Base-by-base conservation (phyloP, 2,888 invertebrate species). In the Anthrax anthrax region DNA sequence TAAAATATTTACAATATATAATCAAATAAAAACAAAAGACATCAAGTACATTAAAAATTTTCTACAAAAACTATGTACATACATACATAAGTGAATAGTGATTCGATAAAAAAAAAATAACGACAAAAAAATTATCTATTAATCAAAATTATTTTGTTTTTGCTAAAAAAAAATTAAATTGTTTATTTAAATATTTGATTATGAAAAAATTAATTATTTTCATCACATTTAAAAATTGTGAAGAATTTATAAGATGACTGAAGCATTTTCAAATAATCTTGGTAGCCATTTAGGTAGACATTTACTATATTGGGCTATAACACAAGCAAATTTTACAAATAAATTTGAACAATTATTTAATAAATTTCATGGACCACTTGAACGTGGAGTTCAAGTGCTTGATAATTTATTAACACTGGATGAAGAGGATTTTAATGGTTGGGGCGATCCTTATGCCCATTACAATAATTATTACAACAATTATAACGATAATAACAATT, bases 371-470 rank as follows among this genome's bases (percentile, higher is more conserved):
- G 65, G 60, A 51, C 69, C 67, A 51, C 60, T 68, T 52, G 70
- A 70, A 47, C 62, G 69, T 49, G 69, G 70, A 49, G 68, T 69
- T 47, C 67, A 67, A 55, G 77, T 81, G 58, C 72, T 82, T 60
- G 81, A 82, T 66, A 78, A 78, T 58, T 71, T 82, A 42, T 74
- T 82, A 58, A 78, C 78, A 47, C 66, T 73, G 56, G 67, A 70
- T 50, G 69, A 68, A 49, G 23, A 23, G 8, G 23, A 23, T 23
- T 23, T 23, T 6, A 23, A 23, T 23, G 62, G 63, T 47, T 65
- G 62, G 64, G 65, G 65, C 50, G 61, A 60, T 52, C 62, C 62
- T 36, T 63, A 65, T 52, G 56, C 57, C 43, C 67, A 66, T 53
- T 34, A 32, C 12, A 50, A 47, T 42, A 23, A 32, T 32, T 32